Base-by-base conservation (phyloP, 2,888 invertebrate species). In the Brachyptera putata region DNA sequence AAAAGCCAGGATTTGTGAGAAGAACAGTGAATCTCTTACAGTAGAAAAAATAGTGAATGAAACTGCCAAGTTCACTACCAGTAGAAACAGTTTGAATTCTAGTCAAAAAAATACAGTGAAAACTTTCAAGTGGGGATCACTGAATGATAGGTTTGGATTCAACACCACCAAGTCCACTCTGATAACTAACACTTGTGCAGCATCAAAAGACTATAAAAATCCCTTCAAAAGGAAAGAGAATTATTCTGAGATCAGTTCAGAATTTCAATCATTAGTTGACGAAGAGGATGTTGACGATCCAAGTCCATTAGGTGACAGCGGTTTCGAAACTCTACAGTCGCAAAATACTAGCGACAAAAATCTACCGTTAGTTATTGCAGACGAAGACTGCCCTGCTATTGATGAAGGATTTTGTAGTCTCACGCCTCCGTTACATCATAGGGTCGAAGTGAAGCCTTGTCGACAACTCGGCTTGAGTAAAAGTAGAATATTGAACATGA, bases 381-480 rank as follows among this genome's bases (percentile, higher is more conserved):
- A 3, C 11, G 34, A 48, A n/a, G 13, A 34, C 5, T 43, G 13
- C 46, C 30, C 11, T 16, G 16, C 49, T n/a, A 37, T 55, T 56
- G 62, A 62, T 30, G 56, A 56, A 14, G 59, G 61, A 26, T 62
- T 56, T 14, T 37, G 46, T 14, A 62, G 58, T 25, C 59, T 56
- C 5, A 41, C 25, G 2, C 39, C 56, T 14, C 11, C 41, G 14
- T n/a, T n/a, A n/a, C 57, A 14, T 46, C 39, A 16, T 18, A 24
- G 22, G 48, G 43, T 26, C 18, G 7, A 34, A 13, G 39, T 1
- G 0, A 66, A 66, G n/a, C 46, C 61, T 26, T 72, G 72, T 61
- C 74, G 69, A 67, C 76, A 73, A 34, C 70, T 71, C 1, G 75
- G 73, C 0, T 48, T 76, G 43, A 64, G 67, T 14, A 75, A 72